A percentile compares a stretch with the other conserved stretches of the same genome.
Conservation (phyloP, 92 coral and sea anemone species). For the Palythoa caribaeorum region DNA sequence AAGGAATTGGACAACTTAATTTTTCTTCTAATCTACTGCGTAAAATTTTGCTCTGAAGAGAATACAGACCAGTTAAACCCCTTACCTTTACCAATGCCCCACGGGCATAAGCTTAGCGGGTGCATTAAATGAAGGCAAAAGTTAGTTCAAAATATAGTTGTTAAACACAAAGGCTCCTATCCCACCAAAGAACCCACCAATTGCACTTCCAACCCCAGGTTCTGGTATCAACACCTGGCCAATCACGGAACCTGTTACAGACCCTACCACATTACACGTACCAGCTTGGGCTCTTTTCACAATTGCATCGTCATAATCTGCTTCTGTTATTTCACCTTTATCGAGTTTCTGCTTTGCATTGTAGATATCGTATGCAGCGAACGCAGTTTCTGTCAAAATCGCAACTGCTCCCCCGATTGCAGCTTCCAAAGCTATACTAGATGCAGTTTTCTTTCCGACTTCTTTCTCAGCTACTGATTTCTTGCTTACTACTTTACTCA, state of each 20-base stretch:
- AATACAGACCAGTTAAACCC: no score
- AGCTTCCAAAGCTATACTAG: neutral
- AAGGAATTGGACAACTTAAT: no score
- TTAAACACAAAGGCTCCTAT: neutral
- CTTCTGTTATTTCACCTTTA: neutral
- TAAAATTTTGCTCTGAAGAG: no score
- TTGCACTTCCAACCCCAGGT: conserved; percentile 18
- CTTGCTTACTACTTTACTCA: neutral
- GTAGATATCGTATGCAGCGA: conserved; percentile 22
- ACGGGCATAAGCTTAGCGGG: no score
- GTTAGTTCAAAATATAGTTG: neutral
- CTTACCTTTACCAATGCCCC: no score
- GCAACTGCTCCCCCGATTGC: conserved; percentile 19
- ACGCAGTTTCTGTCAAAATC: neutral
- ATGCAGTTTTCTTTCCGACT: conserved; percentile 18
- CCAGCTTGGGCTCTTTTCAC: conserved; percentile 37
- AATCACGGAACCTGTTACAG: conserved; percentile 19
- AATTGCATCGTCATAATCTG: conserved; percentile 1
- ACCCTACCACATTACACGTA: conserved; percentile 23
- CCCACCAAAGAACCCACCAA: conserved; percentile 38
- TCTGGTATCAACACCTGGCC: conserved; percentile 45
- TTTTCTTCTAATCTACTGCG: no score
- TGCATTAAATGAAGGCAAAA: neutral
- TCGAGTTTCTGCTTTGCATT: neutral
- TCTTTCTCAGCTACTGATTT: conserved; percentile 8